Base-by-base conservation (phyloP, 2,797 vertebrate genomes). In the Mustela erminea region DNA sequence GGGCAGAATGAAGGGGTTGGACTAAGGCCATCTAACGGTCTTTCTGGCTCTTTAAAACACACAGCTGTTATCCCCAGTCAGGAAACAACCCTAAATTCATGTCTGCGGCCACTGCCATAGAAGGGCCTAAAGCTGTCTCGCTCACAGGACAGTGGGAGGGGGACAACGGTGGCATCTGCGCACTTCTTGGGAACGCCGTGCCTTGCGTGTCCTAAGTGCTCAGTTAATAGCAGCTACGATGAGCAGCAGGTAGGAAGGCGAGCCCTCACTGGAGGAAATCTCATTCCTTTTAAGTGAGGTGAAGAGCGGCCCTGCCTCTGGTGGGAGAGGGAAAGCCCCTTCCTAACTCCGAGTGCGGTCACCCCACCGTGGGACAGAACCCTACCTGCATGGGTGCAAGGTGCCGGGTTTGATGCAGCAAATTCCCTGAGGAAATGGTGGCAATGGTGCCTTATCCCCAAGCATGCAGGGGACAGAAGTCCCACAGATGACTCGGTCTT, bases 81-180 rank as follows among this genome's bases (percentile, higher is more conserved):
- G 66, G 66, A 66, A 49, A 17, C 72, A 10, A 3, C 32, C 14
- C 52, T 78, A 6, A n/a, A 17, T n/a, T 64, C 32, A 35, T 78
- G n/a, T 1, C 21, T 29, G 2, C 70, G 78, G 77, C 52, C 68
- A 14, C 20, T 29, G 11, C 35, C 75, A 27, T 29, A 21, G 43
- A 38, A 84, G 8, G 15, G 32, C 11, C 27, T 15, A 18, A 38
- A 54, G 3, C 29, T 1, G 11, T n/a, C 14, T 27, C 23, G 2
- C 56, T 80, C 52, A 32, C 5, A 49, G 62, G 35, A 29, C 29
- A 25, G 54, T 38, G 43, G 2, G 72, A 12, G 8, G 38, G 32
- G 20, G 7, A 18, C 4, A 1, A 2, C 5, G 38, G 12, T 8
- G 2, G 29, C 8, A 9, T 35, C 21, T 46, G 20, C 25, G 32